Percentiles rank a stretch among this genome's conserved stretches.
Evolutionary conservation across 2,113 vertebrate genomes (phyloP).

Genomic region (Amphiprion percula): DNA sequence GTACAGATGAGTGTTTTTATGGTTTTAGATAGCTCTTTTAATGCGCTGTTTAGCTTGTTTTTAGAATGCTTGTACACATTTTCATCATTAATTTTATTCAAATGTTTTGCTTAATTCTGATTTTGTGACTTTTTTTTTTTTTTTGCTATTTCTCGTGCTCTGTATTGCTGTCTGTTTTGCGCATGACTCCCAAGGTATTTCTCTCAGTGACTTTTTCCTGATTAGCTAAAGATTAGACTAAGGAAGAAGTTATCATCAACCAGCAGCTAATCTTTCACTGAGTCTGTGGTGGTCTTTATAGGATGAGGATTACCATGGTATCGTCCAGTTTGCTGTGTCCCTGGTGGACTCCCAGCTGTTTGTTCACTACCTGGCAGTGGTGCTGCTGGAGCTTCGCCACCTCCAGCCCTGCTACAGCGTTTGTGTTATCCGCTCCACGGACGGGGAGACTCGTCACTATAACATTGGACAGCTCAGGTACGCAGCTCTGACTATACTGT

Average conservation of each 20-base stretch:
- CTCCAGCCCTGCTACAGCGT: conserved; percentile 91
- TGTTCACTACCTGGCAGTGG: conserved; percentile 95
- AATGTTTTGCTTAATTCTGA: not conserved
- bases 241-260: not conserved
- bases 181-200: too few relatives aligned
- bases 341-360: conserved; percentile 96
- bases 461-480: conserved; percentile 94
- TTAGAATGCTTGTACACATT: too few relatives aligned
- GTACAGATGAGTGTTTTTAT: too few relatives aligned
- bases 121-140: not conserved
- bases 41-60: too few relatives aligned
- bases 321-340: conserved; percentile 95
- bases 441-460: conserved; percentile 93
- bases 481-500: not conserved
- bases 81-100: too few relatives aligned
- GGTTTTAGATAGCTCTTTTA: too few relatives aligned
- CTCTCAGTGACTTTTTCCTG: not conserved
- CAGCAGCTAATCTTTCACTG: not conserved
- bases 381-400: conserved; percentile 94
- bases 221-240: not conserved
- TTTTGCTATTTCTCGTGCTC: not conserved
- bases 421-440: conserved; percentile 91
- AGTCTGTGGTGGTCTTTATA: conserved; percentile 61
- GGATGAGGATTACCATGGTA: conserved; percentile 94
- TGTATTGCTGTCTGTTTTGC: not conserved